Conservation (phyloP, 1,140 invertebrate genomes). For the Mercenaria mercenaria region DNA sequence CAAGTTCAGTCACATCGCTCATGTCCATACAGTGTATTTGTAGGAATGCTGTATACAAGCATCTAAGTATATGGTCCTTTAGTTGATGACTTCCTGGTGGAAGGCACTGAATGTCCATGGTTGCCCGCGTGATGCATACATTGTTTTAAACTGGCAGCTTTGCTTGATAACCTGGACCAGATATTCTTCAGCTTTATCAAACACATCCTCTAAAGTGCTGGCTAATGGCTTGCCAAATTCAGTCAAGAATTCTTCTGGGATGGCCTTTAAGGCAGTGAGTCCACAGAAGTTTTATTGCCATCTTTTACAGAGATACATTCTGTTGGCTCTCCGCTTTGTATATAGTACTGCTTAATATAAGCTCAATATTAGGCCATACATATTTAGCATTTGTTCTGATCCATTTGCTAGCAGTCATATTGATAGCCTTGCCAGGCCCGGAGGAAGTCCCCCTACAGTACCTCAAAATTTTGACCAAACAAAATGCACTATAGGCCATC, state of each 20-base stretch:
- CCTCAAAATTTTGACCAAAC: no score
- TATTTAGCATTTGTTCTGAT: not conserved
- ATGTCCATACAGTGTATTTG: conserved; percentile 26
- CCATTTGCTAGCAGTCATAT: not conserved
- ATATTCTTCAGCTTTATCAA: conserved; percentile 18
- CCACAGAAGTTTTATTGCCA: not conserved
- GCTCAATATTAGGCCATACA: not conserved
- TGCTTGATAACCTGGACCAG: conserved; percentile 5
- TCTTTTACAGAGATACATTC: not conserved
- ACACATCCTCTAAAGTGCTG: not conserved
- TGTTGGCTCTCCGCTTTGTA: not conserved
- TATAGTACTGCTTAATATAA: conserved; percentile 5
- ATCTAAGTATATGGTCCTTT: not conserved
- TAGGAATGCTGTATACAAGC: not conserved
- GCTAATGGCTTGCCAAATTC: not conserved
- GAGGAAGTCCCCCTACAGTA: no score
- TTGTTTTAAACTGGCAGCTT: not conserved
- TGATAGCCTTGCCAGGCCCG: no score
- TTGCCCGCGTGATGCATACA: conserved; percentile 3
- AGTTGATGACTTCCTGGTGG: not conserved
- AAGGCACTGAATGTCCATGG: not conserved
- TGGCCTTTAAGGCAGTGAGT: conserved; percentile 10
- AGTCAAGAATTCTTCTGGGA: not conserved
- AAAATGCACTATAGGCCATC: no score
- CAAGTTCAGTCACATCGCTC: not conserved